These are phyloP conservation scores for Metalampra italica DNA, from an alignment of 2,888 invertebrate species.

Conservation along the genomic window DNA sequence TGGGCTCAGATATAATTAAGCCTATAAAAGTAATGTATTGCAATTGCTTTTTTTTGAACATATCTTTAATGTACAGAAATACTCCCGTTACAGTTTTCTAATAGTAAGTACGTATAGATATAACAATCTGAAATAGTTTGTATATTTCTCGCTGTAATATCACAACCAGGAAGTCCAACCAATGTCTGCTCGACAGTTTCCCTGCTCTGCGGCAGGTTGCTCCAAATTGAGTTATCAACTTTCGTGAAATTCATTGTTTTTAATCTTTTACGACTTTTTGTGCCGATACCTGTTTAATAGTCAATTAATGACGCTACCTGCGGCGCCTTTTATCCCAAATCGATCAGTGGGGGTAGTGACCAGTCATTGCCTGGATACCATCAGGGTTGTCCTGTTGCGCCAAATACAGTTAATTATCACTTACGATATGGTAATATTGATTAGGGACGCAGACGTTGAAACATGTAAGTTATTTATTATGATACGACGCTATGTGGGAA, in stretches of 20 bases:
- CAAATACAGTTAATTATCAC: slow-evolving; percentile 15
- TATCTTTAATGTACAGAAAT: too few species aligned
- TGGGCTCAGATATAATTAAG: too few species aligned
- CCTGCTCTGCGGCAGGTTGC: slow-evolving; percentile 31
- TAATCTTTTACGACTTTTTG: slow-evolving; percentile 57
- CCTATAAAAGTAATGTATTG: too few species aligned
- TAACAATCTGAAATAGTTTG: neutral
- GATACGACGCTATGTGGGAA: too few species aligned
- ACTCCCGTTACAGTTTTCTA: too few species aligned
- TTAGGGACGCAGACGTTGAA: too few species aligned
- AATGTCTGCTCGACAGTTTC: slow-evolving; percentile 25
- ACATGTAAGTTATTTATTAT: too few species aligned
- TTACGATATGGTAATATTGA: too few species aligned
- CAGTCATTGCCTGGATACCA: slow-evolving; percentile 29
- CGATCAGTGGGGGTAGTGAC: slow-evolving; percentile 42
- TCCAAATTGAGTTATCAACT: slow-evolving; percentile 77
- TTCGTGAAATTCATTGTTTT: slow-evolving; percentile 77
- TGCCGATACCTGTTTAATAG: slow-evolving; percentile 73
- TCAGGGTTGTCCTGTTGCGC: slow-evolving; percentile 13
- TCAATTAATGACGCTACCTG: slow-evolving; percentile 75
- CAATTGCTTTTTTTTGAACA: too few species aligned
- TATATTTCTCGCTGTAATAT: neutral
- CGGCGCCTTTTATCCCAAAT: slow-evolving; percentile 55
- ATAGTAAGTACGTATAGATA: too few species aligned
- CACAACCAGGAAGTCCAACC: too few species aligned